Evolutionary conservation across 2,113 vertebrate species (phyloP).

Genomic region (Brachypodius melanocephalos): DNA sequence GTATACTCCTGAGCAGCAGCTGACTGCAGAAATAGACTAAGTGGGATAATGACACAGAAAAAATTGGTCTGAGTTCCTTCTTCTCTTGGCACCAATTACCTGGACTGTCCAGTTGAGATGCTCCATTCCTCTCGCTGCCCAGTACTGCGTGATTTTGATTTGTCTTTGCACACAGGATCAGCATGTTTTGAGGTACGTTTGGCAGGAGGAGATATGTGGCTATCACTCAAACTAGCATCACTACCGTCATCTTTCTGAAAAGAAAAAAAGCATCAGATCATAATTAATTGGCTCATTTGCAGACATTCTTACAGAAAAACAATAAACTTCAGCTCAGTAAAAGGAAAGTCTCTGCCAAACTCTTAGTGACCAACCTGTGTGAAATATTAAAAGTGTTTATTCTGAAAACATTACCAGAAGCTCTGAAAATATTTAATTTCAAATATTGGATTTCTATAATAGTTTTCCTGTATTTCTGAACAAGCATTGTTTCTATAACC

Average conservation of each 20-base stretch:
- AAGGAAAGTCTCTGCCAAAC: not conserved
- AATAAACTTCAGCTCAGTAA: not conserved
- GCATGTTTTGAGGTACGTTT: constrained; percentile 91
- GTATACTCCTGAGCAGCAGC: not conserved
- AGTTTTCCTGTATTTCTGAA: not conserved
- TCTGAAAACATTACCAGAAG: not conserved
- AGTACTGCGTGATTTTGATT: constrained; percentile 88
- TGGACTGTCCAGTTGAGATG: constrained; percentile 87
- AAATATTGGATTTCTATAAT: not conserved
- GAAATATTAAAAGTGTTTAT: not conserved
- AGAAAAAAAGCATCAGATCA: not conserved
- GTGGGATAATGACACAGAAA: not conserved
- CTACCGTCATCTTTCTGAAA: constrained; percentile 88
- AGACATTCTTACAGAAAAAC: not conserved
- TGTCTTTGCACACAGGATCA: constrained; percentile 93
- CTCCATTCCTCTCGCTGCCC: constrained; percentile 93
- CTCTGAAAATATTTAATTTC: not conserved
- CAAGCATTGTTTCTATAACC: not conserved
- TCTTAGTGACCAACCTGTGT: not conserved
- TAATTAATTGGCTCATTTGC: not conserved
- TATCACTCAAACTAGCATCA: constrained; percentile 90
- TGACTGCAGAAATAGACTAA: not conserved
- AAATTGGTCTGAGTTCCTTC: not conserved
- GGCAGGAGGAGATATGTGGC: constrained; percentile 86
- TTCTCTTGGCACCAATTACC: constrained; percentile 70